These are phyloP conservation scores for Girardia tigrina DNA, from an alignment of 2,888 invertebrate species.

Conservation along the genomic window DNA sequence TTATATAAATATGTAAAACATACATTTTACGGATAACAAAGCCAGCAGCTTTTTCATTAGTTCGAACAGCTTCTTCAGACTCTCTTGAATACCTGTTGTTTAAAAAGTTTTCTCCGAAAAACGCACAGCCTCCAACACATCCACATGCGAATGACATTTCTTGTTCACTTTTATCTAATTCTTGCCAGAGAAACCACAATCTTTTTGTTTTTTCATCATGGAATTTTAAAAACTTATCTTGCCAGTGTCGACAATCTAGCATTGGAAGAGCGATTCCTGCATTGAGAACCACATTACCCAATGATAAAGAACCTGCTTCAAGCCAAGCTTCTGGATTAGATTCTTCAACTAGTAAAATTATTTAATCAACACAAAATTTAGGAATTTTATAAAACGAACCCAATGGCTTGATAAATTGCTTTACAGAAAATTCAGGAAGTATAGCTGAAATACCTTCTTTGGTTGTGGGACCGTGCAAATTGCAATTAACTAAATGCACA, in stretches of 20 bases:
- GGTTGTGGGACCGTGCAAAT: slow-evolving; percentile 80
- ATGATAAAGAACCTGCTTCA: slow-evolving; percentile 73
- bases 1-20: not conserved
- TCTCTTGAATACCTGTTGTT: slow-evolving; percentile 10
- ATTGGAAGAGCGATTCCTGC: slow-evolving; percentile 60
- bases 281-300: slow-evolving; percentile 77
- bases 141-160: slow-evolving; percentile 59
- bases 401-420: slow-evolving; percentile 55
- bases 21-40: not conserved
- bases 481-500: slow-evolving; percentile 72
- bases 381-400: not conserved
- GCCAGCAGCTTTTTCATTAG: not conserved
- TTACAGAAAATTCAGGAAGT: slow-evolving; percentile 61
- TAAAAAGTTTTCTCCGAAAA: slow-evolving; percentile 70
- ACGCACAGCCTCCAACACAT: slow-evolving; percentile 81
- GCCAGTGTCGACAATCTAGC: slow-evolving; percentile 40
- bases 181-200: slow-evolving; percentile 84
- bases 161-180: slow-evolving; percentile 45
- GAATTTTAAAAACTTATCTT: slow-evolving; percentile 49
- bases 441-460: slow-evolving; percentile 75
- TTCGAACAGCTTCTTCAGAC: not conserved
- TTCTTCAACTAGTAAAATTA: not conserved
- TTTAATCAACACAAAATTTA: not conserved
- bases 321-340: slow-evolving; percentile 57
- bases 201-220: slow-evolving; percentile 69